These are phyloP conservation scores for Pecten maximus DNA, from an alignment of 2,888 invertebrate species.

Conservation along the genomic window DNA sequence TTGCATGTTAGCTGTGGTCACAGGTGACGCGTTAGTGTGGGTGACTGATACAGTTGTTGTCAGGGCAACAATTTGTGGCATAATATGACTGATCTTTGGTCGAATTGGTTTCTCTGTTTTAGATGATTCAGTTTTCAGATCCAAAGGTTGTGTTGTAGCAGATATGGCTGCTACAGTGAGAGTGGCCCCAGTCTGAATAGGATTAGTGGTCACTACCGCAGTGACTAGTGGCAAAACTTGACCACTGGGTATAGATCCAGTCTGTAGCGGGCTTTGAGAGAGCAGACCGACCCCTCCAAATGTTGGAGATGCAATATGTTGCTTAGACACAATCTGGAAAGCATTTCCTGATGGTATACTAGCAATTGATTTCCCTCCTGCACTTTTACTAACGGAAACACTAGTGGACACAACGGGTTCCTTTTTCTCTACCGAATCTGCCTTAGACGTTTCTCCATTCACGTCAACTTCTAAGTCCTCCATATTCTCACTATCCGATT, in stretches of 20 bases:
- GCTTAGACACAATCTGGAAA: conserved; percentile 34
- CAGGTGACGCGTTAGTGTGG: conserved; percentile 69
- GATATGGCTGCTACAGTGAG: conserved; percentile 63
- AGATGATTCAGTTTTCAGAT: conserved; percentile 68
- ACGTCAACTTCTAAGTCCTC: conserved; percentile 41
- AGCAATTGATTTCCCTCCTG: conserved; percentile 16
- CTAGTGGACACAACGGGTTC: conserved; percentile 24
- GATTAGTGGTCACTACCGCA: conserved; percentile 38
- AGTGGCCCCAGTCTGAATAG: conserved; percentile 56
- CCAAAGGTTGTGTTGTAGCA: conserved; percentile 57
- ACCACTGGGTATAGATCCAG: conserved; percentile 51
- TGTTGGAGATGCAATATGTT: conserved; percentile 37
- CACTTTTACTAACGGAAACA: not conserved
- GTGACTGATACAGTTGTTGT: conserved; percentile 68
- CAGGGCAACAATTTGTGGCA: conserved; percentile 75
- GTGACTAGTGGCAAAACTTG: conserved; percentile 18
- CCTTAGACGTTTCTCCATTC: conserved; percentile 26
- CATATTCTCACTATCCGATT: conserved; percentile 55
- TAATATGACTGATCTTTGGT: conserved; percentile 75
- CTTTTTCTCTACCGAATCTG: conserved; percentile 33
- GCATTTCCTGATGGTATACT: conserved; percentile 33
- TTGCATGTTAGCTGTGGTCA: conserved; percentile 71
- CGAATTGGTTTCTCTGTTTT: conserved; percentile 57
- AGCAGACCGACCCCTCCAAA: conserved; percentile 52
- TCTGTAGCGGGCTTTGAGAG: conserved; percentile 42